Base-by-base conservation (phyloP, 1,140 invertebrate species). In the Hirudo medicinalis region DNA sequence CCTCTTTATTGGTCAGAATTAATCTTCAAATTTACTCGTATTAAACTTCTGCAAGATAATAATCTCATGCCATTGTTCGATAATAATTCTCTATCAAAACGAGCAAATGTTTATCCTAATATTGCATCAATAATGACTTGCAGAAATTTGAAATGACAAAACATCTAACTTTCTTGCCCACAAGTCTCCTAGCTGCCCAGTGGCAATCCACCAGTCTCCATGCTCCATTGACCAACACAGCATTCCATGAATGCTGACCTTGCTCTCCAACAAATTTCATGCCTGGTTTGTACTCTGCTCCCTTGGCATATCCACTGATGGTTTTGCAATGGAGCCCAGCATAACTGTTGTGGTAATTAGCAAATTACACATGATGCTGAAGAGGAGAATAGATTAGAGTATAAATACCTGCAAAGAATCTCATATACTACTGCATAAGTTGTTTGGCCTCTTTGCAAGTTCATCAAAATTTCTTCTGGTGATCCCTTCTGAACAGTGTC, bases 361-460 rank as follows among this genome's bases (percentile, higher is more conserved):
- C 22, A 22, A 22, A 67, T 67, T 67, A 27, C 20, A 67, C 32
- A 32, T 67, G 22, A 27, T 5, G 13, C 2, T 5, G 13, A 22
- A 25, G 9, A n/a, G 2, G 9, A n/a, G 2, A 63, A 63, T 15
- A 63, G 22, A 36, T 36, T 2, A 32, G 29, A 22, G 11, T 22
- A n/a, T 13, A 63, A 32, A 63, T 73, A 82, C 81, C 78, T 81
- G 80, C 81, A 82, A 75, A 82, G 78, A 15, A 78, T 82, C 69
- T 82, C 79, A 76, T 80, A 82, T 25, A 82, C 79, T 76, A 81
- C 80, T n/a, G 81, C 81, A 72, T 82, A 82, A 53, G 80, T 82
- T 20, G 80, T 80, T 67, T 78, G 78, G n/a, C 81, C 81, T 29
- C 78, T 79, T 70, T 81, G 80, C 63, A 82, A 74, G 32, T 79